Evolutionary conservation across 2,888 invertebrate genomes (phyloP).

Genomic region (Rhingia campestris): DNA sequence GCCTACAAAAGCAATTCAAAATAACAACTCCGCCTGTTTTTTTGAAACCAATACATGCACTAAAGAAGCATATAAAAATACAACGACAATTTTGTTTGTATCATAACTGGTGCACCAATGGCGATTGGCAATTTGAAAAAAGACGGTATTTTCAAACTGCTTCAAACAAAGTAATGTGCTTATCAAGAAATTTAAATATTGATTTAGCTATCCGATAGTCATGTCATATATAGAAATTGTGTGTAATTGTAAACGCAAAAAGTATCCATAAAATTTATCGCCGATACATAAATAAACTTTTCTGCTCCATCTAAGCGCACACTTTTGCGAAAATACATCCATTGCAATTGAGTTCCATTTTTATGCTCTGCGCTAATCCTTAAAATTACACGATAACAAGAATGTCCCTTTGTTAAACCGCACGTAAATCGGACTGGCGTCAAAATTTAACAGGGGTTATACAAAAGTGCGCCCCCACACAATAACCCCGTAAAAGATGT

Average conservation of each 20-base stretch:
- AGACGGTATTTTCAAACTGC: too few species aligned
- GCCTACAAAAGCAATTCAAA: too few species aligned
- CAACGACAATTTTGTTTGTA: neutral
- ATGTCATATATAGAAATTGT: too few species aligned
- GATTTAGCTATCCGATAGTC: too few species aligned
- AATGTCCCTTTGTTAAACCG: constrained; percentile 65
- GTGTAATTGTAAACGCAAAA: neutral
- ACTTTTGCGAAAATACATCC: constrained; percentile 37
- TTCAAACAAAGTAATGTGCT: too few species aligned
- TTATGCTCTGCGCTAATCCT: constrained; percentile 66
- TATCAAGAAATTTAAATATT: too few species aligned
- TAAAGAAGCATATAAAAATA: neutral
- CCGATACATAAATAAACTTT: constrained; percentile 24
- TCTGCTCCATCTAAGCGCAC: neutral
- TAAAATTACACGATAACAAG: constrained; percentile 70
- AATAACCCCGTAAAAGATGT: constrained; percentile 49
- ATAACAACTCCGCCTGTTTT: too few species aligned
- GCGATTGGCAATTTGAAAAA: too few species aligned
- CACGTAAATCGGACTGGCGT: constrained; percentile 69
- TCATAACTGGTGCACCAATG: too few species aligned
- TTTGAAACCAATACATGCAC: too few species aligned
- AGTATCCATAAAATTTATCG: constrained; percentile 7
- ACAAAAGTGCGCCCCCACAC: constrained; percentile 42
- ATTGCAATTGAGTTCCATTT: constrained; percentile 66
- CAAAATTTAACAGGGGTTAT: constrained; percentile 25